Base-by-base conservation (phyloP, 1,140 invertebrate species). In the Aphelenchoides fujianensis region DNA sequence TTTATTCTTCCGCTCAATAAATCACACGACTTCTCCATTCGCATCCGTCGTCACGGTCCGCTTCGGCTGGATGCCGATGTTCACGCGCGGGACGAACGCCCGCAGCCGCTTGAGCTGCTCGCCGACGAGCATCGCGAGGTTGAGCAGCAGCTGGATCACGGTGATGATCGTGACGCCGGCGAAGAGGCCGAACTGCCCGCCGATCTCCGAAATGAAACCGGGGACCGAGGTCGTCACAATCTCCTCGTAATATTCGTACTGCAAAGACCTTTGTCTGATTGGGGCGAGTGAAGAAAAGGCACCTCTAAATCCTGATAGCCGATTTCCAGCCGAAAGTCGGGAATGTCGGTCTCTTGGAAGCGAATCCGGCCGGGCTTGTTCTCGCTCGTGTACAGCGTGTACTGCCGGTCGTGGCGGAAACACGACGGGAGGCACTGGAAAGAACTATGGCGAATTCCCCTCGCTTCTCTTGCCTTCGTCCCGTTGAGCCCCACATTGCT, bases 141-240 rank as follows among this genome's bases (percentile, higher is more conserved):
- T 69, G 61, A 78, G 19, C 12, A 77, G 34, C 27, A 75, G 57
- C 63, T 75, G 74, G 52, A 75, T 32, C 12, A 75, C 23, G 16
- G 74, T 76, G 62, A 77, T 75, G 23, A 64, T 32, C 5, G 74
- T 72, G 35, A 75, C 35, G 53, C 74, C 74, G 2, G 66, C 35
- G 28, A 75, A 75, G 19, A 75, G 64, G 27, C 59, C 73, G n/a
- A 73, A 67, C 48, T 77, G 75, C 23, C 75, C 75, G 31, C 75
- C 75, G 54, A 77, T 63, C 35, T 77, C 74, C 3, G 76, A 79
- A 23, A 77, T 75, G 41, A 77, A 77, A 0, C 73, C 72, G 27
- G 27, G 48, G 2, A 27, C 63, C 16, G 63, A 36, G 19, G 63
- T 66, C 1, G 63, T 66, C 12, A 12, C 36, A 16, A 31, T 23